phyloP scores from a whole-genome alignment of 1,140 invertebrate genomes.

The Nephotettix cincticeps region DNA sequence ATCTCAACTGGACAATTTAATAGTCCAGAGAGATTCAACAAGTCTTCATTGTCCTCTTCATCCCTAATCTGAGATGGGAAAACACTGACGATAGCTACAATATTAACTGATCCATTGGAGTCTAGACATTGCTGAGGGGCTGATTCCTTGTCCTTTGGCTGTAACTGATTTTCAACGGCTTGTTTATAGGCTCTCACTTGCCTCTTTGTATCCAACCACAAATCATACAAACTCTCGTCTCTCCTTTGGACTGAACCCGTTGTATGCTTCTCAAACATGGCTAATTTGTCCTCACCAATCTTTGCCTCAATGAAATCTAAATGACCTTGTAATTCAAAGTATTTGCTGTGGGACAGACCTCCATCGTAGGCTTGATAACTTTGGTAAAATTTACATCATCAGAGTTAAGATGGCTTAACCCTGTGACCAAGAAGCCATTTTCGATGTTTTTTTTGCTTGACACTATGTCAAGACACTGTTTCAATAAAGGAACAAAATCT shows the following conservation, averaged over 20 bases:
- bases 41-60: too few relatives aligned
- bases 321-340: not conserved
- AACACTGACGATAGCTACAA: too few relatives aligned
- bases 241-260: not conserved
- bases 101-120: too few relatives aligned
- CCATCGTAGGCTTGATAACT: not conserved
- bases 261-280: not conserved
- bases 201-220: not conserved
- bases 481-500: conserved; percentile 29
- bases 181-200: not conserved
- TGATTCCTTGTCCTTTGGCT: too few relatives aligned
- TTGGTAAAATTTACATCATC: not conserved
- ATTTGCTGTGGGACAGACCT: not conserved
- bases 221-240: not conserved
- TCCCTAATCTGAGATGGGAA: too few relatives aligned
- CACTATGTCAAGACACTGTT: conserved; percentile 14
- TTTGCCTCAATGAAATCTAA: not conserved
- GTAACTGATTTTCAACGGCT: not conserved
- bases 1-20: too few relatives aligned
- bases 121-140: too few relatives aligned
- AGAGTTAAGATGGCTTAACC: not conserved
- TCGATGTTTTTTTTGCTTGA: not conserved
- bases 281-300: not conserved
- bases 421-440: not conserved
- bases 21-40: too few relatives aligned